Evolutionary conservation across 2,888 invertebrate species (phyloP).

Genomic region (Stenodema calcarata): DNA sequence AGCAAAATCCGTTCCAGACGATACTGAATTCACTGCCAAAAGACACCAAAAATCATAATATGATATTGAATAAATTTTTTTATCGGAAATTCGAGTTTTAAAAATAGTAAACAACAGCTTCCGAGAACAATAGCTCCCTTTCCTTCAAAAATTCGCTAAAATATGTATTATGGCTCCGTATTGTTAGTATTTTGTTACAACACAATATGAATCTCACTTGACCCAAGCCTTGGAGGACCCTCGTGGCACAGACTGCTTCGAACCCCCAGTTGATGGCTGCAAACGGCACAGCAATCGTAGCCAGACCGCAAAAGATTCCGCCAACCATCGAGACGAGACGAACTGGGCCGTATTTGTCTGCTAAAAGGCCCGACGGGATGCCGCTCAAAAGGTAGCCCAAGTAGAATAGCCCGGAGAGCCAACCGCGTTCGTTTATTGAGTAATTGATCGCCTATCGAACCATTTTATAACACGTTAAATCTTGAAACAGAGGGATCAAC

Average conservation of each 20-base stretch:
- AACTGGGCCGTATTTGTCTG: constrained; percentile 77
- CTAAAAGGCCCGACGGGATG: constrained; percentile 73
- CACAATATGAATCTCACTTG: constrained; percentile 59
- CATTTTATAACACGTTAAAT: no score
- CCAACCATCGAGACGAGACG: constrained; percentile 67
- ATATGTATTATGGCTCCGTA: no score
- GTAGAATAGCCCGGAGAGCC: constrained; percentile 67
- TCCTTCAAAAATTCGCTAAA: no score
- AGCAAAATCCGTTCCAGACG: no score
- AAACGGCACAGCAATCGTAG: constrained; percentile 61
- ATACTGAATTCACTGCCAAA: no score
- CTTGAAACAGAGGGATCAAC: no score
- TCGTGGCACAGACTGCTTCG: constrained; percentile 69
- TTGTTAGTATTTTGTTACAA: neutral
- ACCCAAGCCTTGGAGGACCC: constrained; percentile 76
- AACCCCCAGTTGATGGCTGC: constrained; percentile 69
- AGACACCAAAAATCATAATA: no score
- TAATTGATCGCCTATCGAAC: constrained; percentile 62
- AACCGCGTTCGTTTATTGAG: constrained; percentile 62
- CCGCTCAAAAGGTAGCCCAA: constrained; percentile 68
- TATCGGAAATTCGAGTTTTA: no score
- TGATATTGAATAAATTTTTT: no score
- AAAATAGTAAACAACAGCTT: no score
- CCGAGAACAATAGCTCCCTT: no score
- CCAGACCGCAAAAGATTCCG: constrained; percentile 76